These are phyloP conservation scores for Xylocampa areola DNA, from an alignment of 2,888 invertebrate genomes.

Conservation along the genomic window DNA sequence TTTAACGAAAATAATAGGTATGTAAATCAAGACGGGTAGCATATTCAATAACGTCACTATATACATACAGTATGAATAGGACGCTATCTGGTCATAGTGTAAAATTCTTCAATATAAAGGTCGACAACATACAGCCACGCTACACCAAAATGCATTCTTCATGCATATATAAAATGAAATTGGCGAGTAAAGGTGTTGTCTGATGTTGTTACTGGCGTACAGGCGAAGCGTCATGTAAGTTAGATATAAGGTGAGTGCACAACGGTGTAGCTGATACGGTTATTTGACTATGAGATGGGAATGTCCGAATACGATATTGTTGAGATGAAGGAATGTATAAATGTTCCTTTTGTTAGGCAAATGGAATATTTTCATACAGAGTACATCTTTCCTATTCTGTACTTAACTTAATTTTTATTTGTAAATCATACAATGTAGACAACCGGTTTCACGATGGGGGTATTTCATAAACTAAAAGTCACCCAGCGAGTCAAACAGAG, in stretches of 20 bases:
- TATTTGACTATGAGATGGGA: slow-evolving; percentile 16
- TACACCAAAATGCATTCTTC: slow-evolving; percentile 45
- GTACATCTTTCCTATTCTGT: too few species aligned
- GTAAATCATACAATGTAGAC: too few species aligned
- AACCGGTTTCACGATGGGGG: too few species aligned
- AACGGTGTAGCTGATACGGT: slow-evolving; percentile 28
- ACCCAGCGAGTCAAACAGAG: too few species aligned
- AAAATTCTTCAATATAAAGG: slow-evolving; percentile 31
- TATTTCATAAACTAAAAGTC: too few species aligned
- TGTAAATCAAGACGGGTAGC: too few species aligned
- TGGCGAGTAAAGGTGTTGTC: slow-evolving; percentile 52
- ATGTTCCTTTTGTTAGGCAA: neutral
- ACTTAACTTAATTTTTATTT: too few species aligned
- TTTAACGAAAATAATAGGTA: too few species aligned
- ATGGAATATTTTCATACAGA: too few species aligned
- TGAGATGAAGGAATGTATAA: neutral
- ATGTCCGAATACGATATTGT: slow-evolving; percentile 14
- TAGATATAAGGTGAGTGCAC: slow-evolving; percentile 45
- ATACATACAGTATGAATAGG: slow-evolving; percentile 4
- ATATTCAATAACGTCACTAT: slow-evolving; percentile 1
- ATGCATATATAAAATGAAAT: slow-evolving; percentile 56
- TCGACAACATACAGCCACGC: neutral
- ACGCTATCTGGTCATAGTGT: slow-evolving; percentile 8
- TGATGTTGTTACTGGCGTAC: slow-evolving; percentile 39
- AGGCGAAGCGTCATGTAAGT: slow-evolving; percentile 23